phyloP scores from a whole-genome alignment of 1,140 invertebrate genomes.

The Megalonaias nervosa region DNA sequence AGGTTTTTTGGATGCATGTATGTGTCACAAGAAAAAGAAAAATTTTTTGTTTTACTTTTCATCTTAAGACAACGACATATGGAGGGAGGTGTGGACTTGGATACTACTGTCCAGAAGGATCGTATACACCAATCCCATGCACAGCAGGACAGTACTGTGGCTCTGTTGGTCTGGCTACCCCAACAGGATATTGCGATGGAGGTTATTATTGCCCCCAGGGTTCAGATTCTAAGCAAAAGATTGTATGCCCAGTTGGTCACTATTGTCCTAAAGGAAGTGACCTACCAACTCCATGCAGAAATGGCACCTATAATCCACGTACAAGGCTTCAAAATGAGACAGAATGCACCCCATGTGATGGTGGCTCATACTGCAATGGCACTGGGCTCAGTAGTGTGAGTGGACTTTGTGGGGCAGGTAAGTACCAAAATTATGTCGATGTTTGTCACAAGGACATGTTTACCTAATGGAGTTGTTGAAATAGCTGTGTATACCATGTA shows the following conservation, averaged over 20 bases:
- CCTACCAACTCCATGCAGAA: conserved; percentile 59
- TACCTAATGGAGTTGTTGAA: too few relatives aligned
- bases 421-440: not conserved
- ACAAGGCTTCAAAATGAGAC: conserved; percentile 38
- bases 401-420: conserved; percentile 60
- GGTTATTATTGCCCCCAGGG: conserved; percentile 65
- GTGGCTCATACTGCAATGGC: conserved; percentile 66
- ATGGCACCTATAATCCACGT: conserved; percentile 60
- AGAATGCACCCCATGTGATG: conserved; percentile 62
- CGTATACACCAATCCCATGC: conserved; percentile 50
- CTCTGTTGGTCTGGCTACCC: conserved; percentile 47
- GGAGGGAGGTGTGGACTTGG: conserved; percentile 63
- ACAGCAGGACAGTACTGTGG: conserved; percentile 65
- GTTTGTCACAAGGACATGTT: not conserved
- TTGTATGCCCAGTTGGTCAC: conserved; percentile 61
- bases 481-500: too few relatives aligned
- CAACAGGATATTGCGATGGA: conserved; percentile 55
- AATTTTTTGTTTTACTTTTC: not conserved
- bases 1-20: too few relatives aligned
- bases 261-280: conserved; percentile 61
- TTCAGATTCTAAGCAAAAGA: conserved; percentile 46
- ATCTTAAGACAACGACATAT: conserved; percentile 46
- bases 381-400: conserved; percentile 56
- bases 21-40: too few relatives aligned
- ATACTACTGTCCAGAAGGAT: conserved; percentile 62